These are phyloP conservation scores for Anseranas semipalmata DNA, from an alignment of 2,113 vertebrate species.

Conservation along the genomic window DNA sequence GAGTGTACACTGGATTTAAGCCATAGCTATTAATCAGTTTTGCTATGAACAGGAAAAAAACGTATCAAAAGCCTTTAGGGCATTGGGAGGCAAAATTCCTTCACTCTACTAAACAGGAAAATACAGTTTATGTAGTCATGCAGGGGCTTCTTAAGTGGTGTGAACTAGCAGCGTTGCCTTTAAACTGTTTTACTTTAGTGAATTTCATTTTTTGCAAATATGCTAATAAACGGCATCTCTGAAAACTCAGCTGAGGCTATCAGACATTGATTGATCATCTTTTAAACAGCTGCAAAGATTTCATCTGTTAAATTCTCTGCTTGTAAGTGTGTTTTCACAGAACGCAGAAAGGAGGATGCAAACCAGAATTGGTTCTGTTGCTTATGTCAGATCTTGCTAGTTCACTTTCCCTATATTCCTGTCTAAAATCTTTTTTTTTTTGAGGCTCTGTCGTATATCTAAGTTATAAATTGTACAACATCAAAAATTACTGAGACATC, in stretches of 20 bases:
- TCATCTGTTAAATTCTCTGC: not conserved
- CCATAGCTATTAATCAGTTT: constrained; percentile 50
- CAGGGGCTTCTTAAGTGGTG: not conserved
- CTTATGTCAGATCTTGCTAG: not conserved
- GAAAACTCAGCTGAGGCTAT: not conserved
- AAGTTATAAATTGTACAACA: not conserved
- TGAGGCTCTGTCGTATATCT: not conserved
- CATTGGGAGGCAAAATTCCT: constrained; percentile 21
- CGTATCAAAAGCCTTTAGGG: constrained; percentile 32
- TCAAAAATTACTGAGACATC: not conserved
- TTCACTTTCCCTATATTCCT: not conserved
- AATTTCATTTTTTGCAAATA: not conserved
- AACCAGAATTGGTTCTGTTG: not conserved
- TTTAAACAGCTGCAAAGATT: not conserved
- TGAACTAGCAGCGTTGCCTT: not conserved
- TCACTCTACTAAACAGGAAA: not conserved
- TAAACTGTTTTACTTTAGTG: not conserved
- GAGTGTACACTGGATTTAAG: constrained; percentile 27
- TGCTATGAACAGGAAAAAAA: constrained; percentile 9
- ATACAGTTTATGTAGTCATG: constrained; percentile 26
- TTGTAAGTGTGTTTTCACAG: not conserved
- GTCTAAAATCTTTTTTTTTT: not conserved
- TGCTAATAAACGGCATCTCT: not conserved
- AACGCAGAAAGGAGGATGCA: not conserved
- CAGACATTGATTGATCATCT: not conserved